Percentiles rank a stretch among this genome's conserved stretches.
Evolutionary conservation across 2,888 invertebrate genomes (phyloP).

Genomic region (Mythimna ferrago): DNA sequence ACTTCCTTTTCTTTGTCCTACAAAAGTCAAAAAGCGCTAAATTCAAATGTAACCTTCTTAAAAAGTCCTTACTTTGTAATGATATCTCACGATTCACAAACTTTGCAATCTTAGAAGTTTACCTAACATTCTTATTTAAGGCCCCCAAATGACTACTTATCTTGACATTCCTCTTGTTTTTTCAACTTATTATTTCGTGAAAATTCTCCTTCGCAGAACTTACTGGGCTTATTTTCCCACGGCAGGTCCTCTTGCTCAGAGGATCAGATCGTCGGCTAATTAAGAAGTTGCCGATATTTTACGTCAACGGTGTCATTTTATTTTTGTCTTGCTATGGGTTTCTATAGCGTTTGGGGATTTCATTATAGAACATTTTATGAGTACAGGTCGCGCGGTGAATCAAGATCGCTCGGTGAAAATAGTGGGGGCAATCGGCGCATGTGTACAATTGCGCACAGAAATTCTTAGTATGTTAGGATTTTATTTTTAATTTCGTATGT

Average conservation of each 20-base stretch:
- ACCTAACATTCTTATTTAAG: conserved; percentile 34
- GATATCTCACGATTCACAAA: conserved; percentile 31
- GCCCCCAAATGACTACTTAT: conserved; percentile 48
- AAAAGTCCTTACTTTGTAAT: conserved; percentile 35
- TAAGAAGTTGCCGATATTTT: conserved; percentile 15
- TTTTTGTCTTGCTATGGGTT: background rate
- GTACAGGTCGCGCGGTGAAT: no score
- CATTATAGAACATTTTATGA: background rate
- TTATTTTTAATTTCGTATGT: no score
- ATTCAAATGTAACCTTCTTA: conserved; percentile 22
- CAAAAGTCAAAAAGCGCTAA: conserved; percentile 7
- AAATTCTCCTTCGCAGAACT: background rate
- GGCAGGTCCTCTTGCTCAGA: conserved; percentile 1
- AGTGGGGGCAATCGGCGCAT: no score
- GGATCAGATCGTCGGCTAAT: conserved; percentile 21
- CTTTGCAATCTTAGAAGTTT: conserved; percentile 35
- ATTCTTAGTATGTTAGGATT: no score
- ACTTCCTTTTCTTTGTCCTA: background rate
- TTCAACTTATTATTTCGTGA: conserved; percentile 39
- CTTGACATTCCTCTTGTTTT: conserved; percentile 35
- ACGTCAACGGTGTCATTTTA: background rate
- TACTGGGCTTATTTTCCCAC: conserved; percentile 19
- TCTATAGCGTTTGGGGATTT: background rate
- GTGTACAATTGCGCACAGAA: no score
- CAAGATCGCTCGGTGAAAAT: no score